Percentiles rank a stretch among this genome's conserved stretches.
phyloP scores from a whole-genome alignment of 1,140 invertebrate species.

The Daktulosphaira vitifoliae region DNA sequence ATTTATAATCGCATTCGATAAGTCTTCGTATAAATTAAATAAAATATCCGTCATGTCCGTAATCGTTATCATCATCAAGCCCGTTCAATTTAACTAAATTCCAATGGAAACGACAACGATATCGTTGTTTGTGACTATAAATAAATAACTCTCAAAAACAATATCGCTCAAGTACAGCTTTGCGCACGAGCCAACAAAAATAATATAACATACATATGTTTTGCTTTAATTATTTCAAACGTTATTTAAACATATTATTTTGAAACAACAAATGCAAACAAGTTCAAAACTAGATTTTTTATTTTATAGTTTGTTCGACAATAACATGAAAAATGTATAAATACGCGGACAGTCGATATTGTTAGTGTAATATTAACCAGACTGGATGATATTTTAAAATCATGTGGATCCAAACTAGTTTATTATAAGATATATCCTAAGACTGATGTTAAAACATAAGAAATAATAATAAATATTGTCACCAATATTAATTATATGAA shows the following conservation, averaged over 20 bases:
- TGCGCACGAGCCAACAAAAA: neutral
- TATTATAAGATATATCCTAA: neutral
- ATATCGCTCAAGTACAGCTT: too few relatives aligned
- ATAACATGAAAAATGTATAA: too few relatives aligned
- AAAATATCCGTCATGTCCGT: too few relatives aligned
- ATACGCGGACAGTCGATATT: too few relatives aligned
- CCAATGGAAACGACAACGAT: neutral
- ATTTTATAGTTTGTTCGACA: too few relatives aligned
- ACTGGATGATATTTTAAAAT: constrained; percentile 5
- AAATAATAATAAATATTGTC: neutral
- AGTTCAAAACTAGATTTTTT: too few relatives aligned
- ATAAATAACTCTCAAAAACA: too few relatives aligned
- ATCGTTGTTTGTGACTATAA: too few relatives aligned
- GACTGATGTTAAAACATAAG: neutral
- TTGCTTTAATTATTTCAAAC: too few relatives aligned
- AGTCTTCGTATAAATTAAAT: constrained; percentile 19
- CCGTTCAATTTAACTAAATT: constrained; percentile 5
- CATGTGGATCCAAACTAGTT: constrained; percentile 12
- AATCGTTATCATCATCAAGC: neutral
- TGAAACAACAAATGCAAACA: too few relatives aligned
- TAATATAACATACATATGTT: neutral
- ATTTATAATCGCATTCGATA: constrained; percentile 5
- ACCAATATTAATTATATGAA: constrained; percentile 19
- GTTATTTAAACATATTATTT: too few relatives aligned
- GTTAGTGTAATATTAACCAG: neutral